Evolutionary conservation across 2,888 invertebrate species (phyloP), one percentile per base, ranked within the genome.

Genomic region (Scaptomyza flava): DNA sequence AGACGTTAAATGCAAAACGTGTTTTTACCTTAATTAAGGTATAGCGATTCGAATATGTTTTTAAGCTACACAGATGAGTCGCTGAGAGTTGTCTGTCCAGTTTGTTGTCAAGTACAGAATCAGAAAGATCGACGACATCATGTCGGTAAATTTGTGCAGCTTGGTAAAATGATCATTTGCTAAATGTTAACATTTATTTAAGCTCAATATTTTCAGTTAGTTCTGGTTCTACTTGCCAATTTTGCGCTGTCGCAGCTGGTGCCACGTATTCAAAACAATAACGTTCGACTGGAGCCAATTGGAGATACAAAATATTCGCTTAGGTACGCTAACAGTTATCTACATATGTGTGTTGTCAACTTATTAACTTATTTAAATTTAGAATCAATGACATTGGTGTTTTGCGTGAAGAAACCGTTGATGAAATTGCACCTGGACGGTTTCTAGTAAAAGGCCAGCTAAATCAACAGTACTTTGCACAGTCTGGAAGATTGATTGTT

Each of bases 351-450:
- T 38, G 41, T 34, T 20, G n/a, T n/a, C 9, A 20, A 50, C 2
- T 12, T 8, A 14, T 31, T 6, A 20, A 23, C 7, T 34, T 3
- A 34, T 14, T 65, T n/a, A 0, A 8, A 9, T 11, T 0, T 14
- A 71, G 71, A 56, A 52, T 71, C 2, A 41, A 11, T 30, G 52
- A 47, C 3, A 1, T 14, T 33, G 58, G 53, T 8, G 27, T 46
- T 33, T 34, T 42, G 23, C 72, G 76, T 6, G 71, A 63, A 31
- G 72, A 72, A 41, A 51, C 14, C 6, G 76, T 75, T 20, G 38
- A 70, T 6, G 46, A 51, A 33, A 7, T 41, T 12, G 23, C 12
- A n/a, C 43, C 72, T 14, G 76, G 76, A 1, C 27, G 47, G n/a
- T 43, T 63, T 27, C 11, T 47, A 9, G 54, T 72, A 0, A 70